Base-by-base conservation (phyloP, 2,888 invertebrate genomes). In the Alloscopus bannaensis region DNA sequence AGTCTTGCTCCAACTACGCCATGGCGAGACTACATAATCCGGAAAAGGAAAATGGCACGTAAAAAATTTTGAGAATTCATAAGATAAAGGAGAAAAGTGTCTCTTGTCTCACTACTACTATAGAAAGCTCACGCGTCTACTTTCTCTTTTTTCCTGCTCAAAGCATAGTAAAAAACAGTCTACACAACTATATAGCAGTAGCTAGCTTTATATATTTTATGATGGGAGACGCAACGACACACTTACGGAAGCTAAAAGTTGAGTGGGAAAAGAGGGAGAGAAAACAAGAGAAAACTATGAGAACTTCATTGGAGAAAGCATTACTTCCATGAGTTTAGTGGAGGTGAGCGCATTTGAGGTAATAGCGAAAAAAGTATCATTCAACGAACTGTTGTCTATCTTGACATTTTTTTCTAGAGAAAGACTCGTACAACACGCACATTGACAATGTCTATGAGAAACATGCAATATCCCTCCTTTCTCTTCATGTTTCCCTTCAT, bases 31-130 rank as follows among this genome's bases (percentile, higher is more conserved):
- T 55, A 28, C 31, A 59, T 59, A 81, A 75, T 76, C 81, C 71
- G 64, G 75, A 81, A 72, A 47, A 42, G 76, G 77, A 81, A 80
- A 82, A 80, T 80, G 77, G 80, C 68, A 82, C 80, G 72, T 77
- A 80, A 75, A 78, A 80, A 60, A 29, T 78, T 70, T 70, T 40
- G 59, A 70, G 36, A 20, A 26, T 16, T 40, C 50, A 36, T 62
- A 73, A 73, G 60, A 64, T 60, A 65, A 73, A 60, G 55, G 47
- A 28, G 57, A 71, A 59, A 62, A 36, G 60, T 45, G 65, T 40
- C 24, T 57, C 42, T 57, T 26, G 8, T 18, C 55, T 3, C 42
- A 62, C 57, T n/a, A n/a, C n/a, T n/a, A n/a, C n/a, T n/a, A n/a
- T n/a, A n/a, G n/a, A n/a, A n/a, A n/a, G n/a, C n/a, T n/a, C n/a